Evolutionary conservation across 2,888 invertebrate genomes (phyloP), one percentile per base, ranked within the genome.

Genomic region (Thereva unica): DNA sequence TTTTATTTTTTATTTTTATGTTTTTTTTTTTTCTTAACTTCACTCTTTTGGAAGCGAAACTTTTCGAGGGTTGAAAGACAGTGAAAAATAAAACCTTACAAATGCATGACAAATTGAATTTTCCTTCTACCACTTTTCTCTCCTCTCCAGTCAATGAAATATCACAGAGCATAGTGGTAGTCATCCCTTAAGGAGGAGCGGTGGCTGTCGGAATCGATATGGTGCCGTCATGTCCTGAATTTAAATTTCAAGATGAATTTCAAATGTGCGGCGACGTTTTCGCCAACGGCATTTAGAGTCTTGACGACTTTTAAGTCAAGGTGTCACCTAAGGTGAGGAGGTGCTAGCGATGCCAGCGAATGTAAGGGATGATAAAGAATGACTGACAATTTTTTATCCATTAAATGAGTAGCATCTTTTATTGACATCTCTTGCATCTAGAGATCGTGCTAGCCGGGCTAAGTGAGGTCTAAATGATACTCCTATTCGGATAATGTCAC

Each of bases 91-190:
- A 69, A 69, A 67, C 49, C 54, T 41, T 64, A 64, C 67, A 69
- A 67, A 69, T 67, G 64, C 57, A 64, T 69, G 68, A 67, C 52
- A 69, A 69, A 69, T 69, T 69, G 67, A 69, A 69, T 69, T 69
- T 66, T 59, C 64, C 44, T 37, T 54, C 44, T 40, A 50, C 42
- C 23, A 23, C 23, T 23, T 23, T 54, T 64, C 53, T 64, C 64
- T 64, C 63, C 6, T n/a, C 23, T 34, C 34, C 37, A 65, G 65
- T 65, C 65, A 65, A 55, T 65, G 65, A 65, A 55, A 65, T 47
- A 65, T 65, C 42, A 42, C 64, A 44, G 54, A 42, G 45, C 12
- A 9, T 12, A 12, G 38, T 10, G 23, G 7, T 10, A 42, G 41
- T 64, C 64, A 47, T 53, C 8, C 10, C 52, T 44, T 64, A 23